Base-by-base conservation (phyloP, 2,888 invertebrate species). In the Merodon equestris region DNA sequence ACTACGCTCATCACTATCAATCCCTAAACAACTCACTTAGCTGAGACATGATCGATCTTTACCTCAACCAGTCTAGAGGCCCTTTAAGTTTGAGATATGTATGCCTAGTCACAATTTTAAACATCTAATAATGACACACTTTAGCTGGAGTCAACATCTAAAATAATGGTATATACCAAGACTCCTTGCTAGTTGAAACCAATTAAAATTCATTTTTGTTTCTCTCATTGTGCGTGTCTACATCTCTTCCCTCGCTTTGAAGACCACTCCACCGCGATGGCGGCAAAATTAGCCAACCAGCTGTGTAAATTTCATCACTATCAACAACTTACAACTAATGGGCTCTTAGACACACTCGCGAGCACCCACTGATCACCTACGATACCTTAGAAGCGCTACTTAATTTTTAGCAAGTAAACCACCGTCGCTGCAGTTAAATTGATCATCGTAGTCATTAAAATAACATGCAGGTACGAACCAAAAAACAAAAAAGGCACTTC, bases 311-410 rank as follows among this genome's bases (percentile, higher is more conserved):
- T 74, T 64, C 63, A 63, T 64, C 74, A 42, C 64, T 79, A 79
- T 79, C 79, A 70, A 64, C 79, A 79, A 79, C 70, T 74, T 74
- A 79, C 74, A 74, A 68, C 74, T 74, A 79, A 73, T 79, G 68
- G 79, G 68, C 79, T 79, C 66, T 67, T 77, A 73, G 61, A 68
- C 67, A 68, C 79, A 60, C 63, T 74, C 70, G 79, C 74, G 79
- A 45, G 61, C 73, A 58, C 74, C 79, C 79, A 56, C 74, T 50
- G 61, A 63, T 77, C 44, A 77, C 9, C 61, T 40, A 40, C 27
- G 27, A 9, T 10, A n/a, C 45, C 36, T 54, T 56, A 60, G 76
- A 51, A 56, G 66, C 53, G 77, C 77, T 73, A 77, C 73, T 36
- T 53, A 67, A 77, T 73, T 77, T 67, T 53, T 45, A 58, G 66